Conservation (phyloP, 35 echinoderm and acorn worm genomes). For the Ophioderma brevispina region DNA sequence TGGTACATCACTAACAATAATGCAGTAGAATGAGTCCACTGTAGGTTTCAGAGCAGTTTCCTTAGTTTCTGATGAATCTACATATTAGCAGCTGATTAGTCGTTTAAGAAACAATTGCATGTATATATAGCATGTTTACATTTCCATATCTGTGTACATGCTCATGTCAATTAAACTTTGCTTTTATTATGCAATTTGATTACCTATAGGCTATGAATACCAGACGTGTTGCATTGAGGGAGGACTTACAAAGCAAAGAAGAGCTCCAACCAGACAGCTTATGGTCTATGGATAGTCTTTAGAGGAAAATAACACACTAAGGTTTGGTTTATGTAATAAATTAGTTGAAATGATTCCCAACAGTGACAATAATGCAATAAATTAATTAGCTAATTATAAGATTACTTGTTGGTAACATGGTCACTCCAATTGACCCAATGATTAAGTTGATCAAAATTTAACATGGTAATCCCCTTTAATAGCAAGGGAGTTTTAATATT, state of each 20-base stretch:
- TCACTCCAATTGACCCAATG: too few species aligned
- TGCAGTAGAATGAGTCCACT: neutral
- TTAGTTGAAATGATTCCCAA: neutral
- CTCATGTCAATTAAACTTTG: too few species aligned
- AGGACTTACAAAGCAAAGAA: conserved; percentile 33
- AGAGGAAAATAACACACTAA: neutral
- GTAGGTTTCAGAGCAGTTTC: neutral
- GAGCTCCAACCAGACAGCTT: neutral
- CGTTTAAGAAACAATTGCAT: neutral
- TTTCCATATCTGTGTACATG: neutral
- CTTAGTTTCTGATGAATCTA: neutral
- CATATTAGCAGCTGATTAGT: neutral
- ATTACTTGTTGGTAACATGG: too few species aligned
- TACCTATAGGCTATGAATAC: conserved; percentile 23
- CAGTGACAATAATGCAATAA: neutral
- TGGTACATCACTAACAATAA: neutral
- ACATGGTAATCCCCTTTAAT: too few species aligned
- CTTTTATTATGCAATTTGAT: too few species aligned
- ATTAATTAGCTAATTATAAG: neutral
- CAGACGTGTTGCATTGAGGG: conserved; percentile 8
- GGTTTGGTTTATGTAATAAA: neutral
- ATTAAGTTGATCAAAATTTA: too few species aligned
- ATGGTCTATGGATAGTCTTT: conserved; percentile 14
- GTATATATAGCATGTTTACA: neutral
- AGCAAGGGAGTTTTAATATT: too few species aligned